Evolutionary conservation across 2,888 invertebrate genomes (phyloP).

Genomic region (Machimus atricapillus): DNA sequence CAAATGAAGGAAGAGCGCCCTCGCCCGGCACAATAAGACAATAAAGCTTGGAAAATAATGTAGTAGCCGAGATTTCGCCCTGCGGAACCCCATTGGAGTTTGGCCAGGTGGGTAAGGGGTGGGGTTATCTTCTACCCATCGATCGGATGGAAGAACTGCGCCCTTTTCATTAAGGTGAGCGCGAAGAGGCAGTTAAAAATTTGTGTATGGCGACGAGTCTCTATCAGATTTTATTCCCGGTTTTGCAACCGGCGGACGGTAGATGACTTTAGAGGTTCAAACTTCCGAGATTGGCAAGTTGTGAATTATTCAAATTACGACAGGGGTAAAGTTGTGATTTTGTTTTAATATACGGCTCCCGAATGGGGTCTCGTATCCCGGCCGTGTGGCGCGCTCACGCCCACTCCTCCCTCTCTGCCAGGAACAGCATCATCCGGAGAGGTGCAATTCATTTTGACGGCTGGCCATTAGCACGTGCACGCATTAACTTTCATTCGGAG

Average conservation of each 20-base stretch:
- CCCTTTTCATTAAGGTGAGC: slow-evolving; percentile 9
- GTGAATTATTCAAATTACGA: slow-evolving; percentile 35
- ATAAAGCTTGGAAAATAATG: slow-evolving; percentile 2
- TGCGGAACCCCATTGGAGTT: neutral
- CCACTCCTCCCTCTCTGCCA: neutral
- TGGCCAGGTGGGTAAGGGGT: neutral
- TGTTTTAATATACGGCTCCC: slow-evolving; percentile 8
- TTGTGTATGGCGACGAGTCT: neutral
- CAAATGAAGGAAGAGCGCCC: slow-evolving; percentile 10
- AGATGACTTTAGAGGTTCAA: neutral
- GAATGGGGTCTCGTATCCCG: neutral
- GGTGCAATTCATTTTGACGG: slow-evolving; percentile 49
- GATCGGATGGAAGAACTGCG: neutral
- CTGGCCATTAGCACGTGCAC: slow-evolving; percentile 62
- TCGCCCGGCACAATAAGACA: slow-evolving; percentile 1
- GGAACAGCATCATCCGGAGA: slow-evolving; percentile 27
- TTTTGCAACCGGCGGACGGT: neutral
- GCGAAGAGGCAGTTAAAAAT: slow-evolving; percentile 11
- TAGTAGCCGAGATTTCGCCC: slow-evolving; percentile 8
- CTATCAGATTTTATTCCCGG: slow-evolving; percentile 4
- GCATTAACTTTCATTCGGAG: slow-evolving; percentile 52
- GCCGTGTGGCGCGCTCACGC: neutral
- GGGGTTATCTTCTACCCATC: neutral
- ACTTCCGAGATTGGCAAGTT: slow-evolving; percentile 10
- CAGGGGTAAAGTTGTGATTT: slow-evolving; percentile 3